phyloP scores from a whole-genome alignment of 2,113 vertebrate species.

The Trogon melanurus region DNA sequence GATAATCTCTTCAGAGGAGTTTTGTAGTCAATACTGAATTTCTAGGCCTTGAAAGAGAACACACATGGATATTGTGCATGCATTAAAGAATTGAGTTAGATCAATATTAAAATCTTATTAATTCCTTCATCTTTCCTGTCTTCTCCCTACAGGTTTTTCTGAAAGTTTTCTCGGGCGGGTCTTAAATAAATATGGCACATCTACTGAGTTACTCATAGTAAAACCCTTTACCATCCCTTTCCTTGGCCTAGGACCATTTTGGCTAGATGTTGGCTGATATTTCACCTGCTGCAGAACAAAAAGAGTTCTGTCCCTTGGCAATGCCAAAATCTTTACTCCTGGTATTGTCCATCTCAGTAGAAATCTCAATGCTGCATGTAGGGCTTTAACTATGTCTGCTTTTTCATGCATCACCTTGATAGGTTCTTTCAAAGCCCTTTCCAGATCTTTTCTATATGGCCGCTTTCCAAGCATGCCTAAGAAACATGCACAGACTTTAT shows the following conservation, averaged over 20 bases:
- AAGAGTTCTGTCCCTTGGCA: background rate
- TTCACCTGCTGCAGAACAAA: background rate
- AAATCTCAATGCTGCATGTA: background rate
- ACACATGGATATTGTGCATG: background rate
- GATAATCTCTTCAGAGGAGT: background rate
- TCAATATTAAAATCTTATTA: background rate
- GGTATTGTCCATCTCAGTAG: background rate
- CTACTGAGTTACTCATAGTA: background rate
- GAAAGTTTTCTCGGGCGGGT: background rate
- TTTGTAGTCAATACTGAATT: background rate
- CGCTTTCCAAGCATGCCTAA: background rate
- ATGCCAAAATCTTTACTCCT: background rate
- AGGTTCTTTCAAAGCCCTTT: background rate
- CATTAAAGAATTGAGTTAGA: background rate
- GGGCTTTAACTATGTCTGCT: background rate
- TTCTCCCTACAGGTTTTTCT: background rate
- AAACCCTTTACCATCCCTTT: fast-evolving
- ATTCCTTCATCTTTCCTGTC: background rate
- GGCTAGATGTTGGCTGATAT: background rate
- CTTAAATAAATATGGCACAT: background rate
- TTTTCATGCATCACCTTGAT: background rate
- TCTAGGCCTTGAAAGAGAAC: background rate
- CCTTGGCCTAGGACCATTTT: background rate
- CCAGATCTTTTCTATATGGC: background rate
- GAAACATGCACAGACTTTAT: background rate